These are phyloP conservation scores for Nasonia longicornis DNA, from an alignment of 1,140 invertebrate species.

Conservation along the genomic window DNA sequence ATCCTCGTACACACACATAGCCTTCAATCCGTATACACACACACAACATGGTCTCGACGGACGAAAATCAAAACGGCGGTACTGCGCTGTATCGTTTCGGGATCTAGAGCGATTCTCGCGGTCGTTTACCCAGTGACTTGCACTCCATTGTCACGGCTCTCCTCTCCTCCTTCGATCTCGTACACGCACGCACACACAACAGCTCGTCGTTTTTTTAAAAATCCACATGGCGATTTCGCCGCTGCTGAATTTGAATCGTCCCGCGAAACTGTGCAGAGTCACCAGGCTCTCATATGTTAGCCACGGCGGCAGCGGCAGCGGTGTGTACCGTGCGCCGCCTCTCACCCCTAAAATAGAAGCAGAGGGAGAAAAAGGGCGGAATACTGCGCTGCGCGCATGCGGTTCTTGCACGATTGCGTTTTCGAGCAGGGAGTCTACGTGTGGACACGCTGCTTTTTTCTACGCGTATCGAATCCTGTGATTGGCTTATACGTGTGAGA, in stretches of 20 bases:
- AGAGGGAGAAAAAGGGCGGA: constrained; percentile 4
- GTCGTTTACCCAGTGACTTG: constrained; percentile 70
- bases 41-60: background rate
- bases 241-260: constrained; percentile 36
- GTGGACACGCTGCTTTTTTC: background rate
- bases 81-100: constrained; percentile 61
- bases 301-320: constrained; percentile 53
- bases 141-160: constrained; percentile 64
- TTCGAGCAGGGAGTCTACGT: background rate
- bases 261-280: constrained; percentile 64
- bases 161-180: constrained; percentile 43
- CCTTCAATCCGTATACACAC: background rate
- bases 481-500: background rate
- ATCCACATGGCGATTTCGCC: constrained; percentile 55
- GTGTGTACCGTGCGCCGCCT: background rate
- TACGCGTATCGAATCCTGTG: background rate
- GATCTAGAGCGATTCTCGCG: constrained; percentile 60
- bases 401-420: background rate
- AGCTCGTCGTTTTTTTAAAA: constrained; percentile 51
- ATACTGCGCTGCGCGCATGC: background rate
- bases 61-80: constrained; percentile 64
- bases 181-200: background rate
- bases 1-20: constrained; percentile 20
- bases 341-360: background rate
- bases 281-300: constrained; percentile 68